These are phyloP conservation scores for Drosophila nr. perissopoda DNA, from an alignment of 2,888 invertebrate genomes.

Conservation along the genomic window DNA sequence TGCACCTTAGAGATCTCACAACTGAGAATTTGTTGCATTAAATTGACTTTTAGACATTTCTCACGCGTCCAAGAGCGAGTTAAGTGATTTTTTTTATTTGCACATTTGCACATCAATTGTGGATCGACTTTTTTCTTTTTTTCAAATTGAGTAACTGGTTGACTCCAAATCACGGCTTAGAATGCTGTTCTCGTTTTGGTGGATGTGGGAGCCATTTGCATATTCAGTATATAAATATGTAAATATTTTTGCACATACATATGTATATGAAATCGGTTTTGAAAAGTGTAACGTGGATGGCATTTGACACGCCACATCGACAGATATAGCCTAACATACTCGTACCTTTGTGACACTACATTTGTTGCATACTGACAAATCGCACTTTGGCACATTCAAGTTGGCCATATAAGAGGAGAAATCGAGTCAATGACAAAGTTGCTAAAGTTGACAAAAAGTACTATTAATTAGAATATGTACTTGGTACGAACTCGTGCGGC, in stretches of 20 bases:
- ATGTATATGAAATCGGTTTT: slow-evolving; percentile 39
- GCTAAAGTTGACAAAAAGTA: slow-evolving; percentile 60
- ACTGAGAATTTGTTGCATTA: slow-evolving; percentile 52
- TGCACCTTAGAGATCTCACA: slow-evolving; percentile 30
- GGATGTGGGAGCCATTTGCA: slow-evolving; percentile 76
- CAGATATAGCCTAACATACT: slow-evolving; percentile 3
- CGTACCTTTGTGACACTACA: neutral
- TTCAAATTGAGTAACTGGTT: slow-evolving; percentile 48
- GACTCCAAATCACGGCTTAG: slow-evolving; percentile 55
- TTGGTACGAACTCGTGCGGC: slow-evolving; percentile 26
- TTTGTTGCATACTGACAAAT: slow-evolving; percentile 33
- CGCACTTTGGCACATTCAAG: slow-evolving; percentile 37
- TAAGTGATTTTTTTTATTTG: slow-evolving; percentile 49
- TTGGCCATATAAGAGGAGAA: slow-evolving; percentile 19
- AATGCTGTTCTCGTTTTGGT: slow-evolving; percentile 46
- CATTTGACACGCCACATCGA: slow-evolving; percentile 45
- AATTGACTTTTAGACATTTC: slow-evolving; percentile 60
- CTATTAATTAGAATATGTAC: slow-evolving; percentile 64
- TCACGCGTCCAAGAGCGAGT: slow-evolving; percentile 64
- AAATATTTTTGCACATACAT: neutral
- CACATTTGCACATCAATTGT: slow-evolving; percentile 59
- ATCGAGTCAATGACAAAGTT: slow-evolving; percentile 70
- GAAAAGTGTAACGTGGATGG: slow-evolving; percentile 47
- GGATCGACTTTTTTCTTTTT: slow-evolving; percentile 27
- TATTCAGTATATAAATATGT: slow-evolving; percentile 23